Base-by-base conservation (phyloP, 1,140 invertebrate species). In the Neuroterus valhalla region DNA sequence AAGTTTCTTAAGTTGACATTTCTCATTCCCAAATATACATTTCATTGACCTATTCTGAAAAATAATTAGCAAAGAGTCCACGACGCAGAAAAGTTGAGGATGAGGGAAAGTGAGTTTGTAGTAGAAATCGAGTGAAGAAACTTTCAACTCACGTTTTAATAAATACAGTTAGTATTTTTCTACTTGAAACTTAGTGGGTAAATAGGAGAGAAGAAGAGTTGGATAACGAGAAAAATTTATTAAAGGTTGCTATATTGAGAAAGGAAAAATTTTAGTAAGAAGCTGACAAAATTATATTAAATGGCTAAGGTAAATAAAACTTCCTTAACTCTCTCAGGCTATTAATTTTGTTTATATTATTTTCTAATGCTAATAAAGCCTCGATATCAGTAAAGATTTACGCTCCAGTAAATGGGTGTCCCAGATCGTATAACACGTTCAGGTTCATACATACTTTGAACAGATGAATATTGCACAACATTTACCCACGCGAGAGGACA, bases 401-500 rank as follows among this genome's bases (percentile, higher is more conserved):
- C 17, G 3, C 43, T 72, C 26, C 55, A 68, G 44, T n/a, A 50
- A 76, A 23, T 68, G 31, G 38, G 44, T 80, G 78, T 75, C 78
- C 78, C 73, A 75, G 75, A 71, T 80, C 72, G 73, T 44, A 55
- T 68, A 66, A 66, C 42, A 26, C 46, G 67, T 66, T 23, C 68
- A n/a, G 26, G 44, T 69, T 71, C 72, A 73, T 73, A 62, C 72
- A 71, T 48, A 75, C 68, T 45, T 21, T 67, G 43, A 46, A 38
- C 21, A 15, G 68, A 48, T 68, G 52, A 42, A 74, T 38, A 38
- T 83, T 85, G 75, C 80, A 79, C 78, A 82, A 85, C 68, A 77
- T 78, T 74, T 82, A 80, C 77, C 71, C 72, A 69, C 52, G 62
- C 70, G 76, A 80, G 67, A 67, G 75, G 78, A 81, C 82, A 87